Conservation (phyloP, 2,113 vertebrate genomes). For the Struthidea cinerea region DNA sequence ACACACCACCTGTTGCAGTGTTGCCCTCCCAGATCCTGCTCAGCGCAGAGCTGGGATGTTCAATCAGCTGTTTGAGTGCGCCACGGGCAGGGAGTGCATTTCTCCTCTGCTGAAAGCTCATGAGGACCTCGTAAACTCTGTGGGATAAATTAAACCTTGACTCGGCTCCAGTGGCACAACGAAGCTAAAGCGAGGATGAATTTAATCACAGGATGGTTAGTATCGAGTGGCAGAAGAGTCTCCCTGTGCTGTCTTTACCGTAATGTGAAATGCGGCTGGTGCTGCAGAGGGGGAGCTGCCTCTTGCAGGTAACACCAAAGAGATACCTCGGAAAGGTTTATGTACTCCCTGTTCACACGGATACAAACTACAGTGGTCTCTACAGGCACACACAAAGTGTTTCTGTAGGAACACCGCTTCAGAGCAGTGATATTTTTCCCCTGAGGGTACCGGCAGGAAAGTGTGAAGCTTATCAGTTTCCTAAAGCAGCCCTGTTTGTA, state of each 20-base stretch:
- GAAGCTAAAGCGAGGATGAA: neutral
- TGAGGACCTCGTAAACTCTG: neutral
- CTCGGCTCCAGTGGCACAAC: neutral
- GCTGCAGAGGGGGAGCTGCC: neutral
- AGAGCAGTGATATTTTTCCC: neutral
- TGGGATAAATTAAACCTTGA: neutral
- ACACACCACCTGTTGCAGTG: neutral
- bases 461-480: neutral
- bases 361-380: neutral
- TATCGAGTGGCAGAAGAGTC: neutral
- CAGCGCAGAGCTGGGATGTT: neutral
- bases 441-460: neutral
- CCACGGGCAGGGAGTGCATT: accelerated
- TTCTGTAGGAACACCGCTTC: neutral
- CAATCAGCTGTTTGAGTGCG: neutral
- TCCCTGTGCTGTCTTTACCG: neutral
- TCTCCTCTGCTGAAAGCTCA: neutral
- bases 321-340: neutral
- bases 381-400: neutral
- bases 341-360: neutral
- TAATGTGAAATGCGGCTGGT: neutral
- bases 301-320: neutral
- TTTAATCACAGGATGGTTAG: neutral
- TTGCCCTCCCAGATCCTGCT: neutral
- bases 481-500: neutral